Conservation (phyloP, 2,888 invertebrate genomes). For the Tineola bisselliella region DNA sequence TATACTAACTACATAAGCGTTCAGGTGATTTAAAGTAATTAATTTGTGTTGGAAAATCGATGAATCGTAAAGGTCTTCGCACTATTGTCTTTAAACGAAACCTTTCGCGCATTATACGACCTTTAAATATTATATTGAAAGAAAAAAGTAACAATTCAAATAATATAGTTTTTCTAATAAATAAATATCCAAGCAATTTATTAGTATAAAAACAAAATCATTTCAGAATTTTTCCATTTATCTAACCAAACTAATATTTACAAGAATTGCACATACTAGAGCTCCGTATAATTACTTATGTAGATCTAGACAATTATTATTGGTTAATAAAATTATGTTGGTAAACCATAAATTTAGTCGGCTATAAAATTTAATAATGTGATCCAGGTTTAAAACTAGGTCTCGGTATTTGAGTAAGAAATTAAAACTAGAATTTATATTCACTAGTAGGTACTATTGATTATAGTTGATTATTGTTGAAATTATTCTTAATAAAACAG, state of each 20-base stretch:
- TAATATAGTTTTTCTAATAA: too few relatives aligned
- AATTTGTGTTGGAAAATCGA: slow-evolving; percentile 1
- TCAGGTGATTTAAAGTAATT: not conserved
- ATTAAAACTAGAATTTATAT: not conserved
- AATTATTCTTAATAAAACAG: too few relatives aligned
- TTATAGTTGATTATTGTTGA: not conserved
- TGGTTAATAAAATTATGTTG: not conserved
- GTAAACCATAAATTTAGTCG: not conserved
- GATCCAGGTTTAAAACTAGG: not conserved
- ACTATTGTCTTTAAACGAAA: not conserved
- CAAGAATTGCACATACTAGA: not conserved
- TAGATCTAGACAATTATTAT: not conserved
- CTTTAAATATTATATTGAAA: too few relatives aligned
- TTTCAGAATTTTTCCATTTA: too few relatives aligned
- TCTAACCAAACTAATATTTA: not conserved
- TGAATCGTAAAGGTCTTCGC: not conserved
- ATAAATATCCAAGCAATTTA: too few relatives aligned
- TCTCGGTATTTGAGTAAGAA: not conserved
- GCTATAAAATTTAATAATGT: slow-evolving; percentile 1
- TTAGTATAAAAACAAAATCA: too few relatives aligned
- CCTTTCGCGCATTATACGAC: too few relatives aligned
- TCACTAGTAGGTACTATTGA: not conserved
- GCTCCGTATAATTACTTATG: not conserved
- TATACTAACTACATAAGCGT: not conserved
- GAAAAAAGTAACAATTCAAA: too few relatives aligned